Evolutionary conservation across 2,797 vertebrate species (phyloP), one percentile per base, ranked within the genome.

Genomic region (Lagodon rhomboides): DNA sequence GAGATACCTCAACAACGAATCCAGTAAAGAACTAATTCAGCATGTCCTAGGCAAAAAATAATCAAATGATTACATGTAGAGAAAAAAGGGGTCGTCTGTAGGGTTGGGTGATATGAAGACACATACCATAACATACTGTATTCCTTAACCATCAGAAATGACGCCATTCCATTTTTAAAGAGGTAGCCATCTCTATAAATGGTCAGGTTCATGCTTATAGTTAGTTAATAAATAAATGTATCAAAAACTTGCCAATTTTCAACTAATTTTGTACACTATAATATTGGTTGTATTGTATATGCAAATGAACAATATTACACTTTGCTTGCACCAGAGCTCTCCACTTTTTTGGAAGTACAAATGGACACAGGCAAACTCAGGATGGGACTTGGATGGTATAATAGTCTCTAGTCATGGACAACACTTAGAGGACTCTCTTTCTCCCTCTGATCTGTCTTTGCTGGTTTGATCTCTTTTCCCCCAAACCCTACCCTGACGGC

Each of bases 381-480:
- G 12, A 64, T 60, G 13, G 30, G 30, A 22, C 15, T 16, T 34
- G 16, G 12, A 6, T 66, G 75, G 47, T 44, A 38, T 63, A 41
- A 69, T 69, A 53, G 65, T 53, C 49, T 47, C 34, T 41, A 18
- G 25, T 73, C 22, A 77, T 68, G n/a, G 22, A 65, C 51, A 38
- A 58, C 50, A 68, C 60, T 38, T 44, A 22, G 23, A 73, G 22
- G n/a, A 23, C 22, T 16, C n/a, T 58, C 34, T 54, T 15, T 27
- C 30, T 34, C 30, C 30, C 34, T 38, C 9, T 38, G 34, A 38
- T 38, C 34, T 17, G 15, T 58, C 23, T 55, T 15, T 27, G 44
- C 63, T 47, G 25, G n/a, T 38, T 46, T 68, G 22, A 60, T n/a
- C 12, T 17, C 22, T 23, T 69, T 25, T 62, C 6, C 17, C 25